phyloP scores from a whole-genome alignment of 2,113 vertebrate genomes.

The Rafetus swinhoei region DNA sequence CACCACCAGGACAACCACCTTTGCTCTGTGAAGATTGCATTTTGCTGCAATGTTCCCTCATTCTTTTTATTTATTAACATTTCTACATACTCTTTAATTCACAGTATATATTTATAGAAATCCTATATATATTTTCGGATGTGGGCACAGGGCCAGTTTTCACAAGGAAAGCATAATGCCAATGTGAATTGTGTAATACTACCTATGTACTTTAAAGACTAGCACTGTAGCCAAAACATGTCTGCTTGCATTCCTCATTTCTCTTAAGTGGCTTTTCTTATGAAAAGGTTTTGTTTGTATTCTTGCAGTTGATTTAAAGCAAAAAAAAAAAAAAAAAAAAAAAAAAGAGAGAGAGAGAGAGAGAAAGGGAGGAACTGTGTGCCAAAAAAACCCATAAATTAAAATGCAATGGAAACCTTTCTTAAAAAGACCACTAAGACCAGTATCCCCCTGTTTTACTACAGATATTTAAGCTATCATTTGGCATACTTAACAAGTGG shows the following conservation, averaged over 20 bases:
- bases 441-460: constrained; percentile 36
- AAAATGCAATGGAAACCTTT: constrained; percentile 37
- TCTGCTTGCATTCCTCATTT: constrained; percentile 76
- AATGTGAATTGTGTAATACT: constrained; percentile 62
- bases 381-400: constrained; percentile 31
- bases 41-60: constrained; percentile 21
- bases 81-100: background rate
- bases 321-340: background rate
- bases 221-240: constrained; percentile 71
- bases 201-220: constrained; percentile 62
- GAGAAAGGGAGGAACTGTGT: background rate
- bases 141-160: constrained; percentile 37
- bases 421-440: constrained; percentile 42
- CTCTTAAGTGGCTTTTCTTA: constrained; percentile 71
- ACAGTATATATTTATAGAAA: constrained; percentile 21
- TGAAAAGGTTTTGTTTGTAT: constrained; percentile 77
- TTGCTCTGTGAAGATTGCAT: background rate
- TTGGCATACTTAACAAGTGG: constrained; percentile 48
- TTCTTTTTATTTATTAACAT: constrained; percentile 25
- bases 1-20: too few relatives aligned
- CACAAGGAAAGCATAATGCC: constrained; percentile 35
- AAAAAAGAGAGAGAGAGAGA: too few relatives aligned
- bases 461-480: constrained; percentile 52
- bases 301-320: constrained; percentile 36
- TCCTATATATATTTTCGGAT: background rate